Evolutionary conservation across 2,888 invertebrate species (phyloP), one percentile per base, ranked within the genome.

Genomic region (Athrips mouffetella): DNA sequence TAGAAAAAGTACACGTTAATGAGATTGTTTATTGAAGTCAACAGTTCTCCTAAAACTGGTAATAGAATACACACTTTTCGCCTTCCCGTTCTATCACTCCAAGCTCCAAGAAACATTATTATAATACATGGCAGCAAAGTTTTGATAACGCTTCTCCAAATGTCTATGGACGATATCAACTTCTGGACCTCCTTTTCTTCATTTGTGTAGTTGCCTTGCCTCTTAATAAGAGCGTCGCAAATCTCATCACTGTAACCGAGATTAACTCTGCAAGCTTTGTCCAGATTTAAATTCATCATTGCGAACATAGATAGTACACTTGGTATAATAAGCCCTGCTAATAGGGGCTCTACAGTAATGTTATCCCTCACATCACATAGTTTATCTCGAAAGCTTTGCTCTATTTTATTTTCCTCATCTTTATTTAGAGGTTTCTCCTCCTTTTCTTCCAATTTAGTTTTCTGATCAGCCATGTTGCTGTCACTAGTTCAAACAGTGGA

Each of bases 341-440:
- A 71, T 81, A 93, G 88, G 0, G 93, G 94, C 68, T 94, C 94
- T 1, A 94, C 93, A 0, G 93, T 93, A 51, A 93, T 92, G 66
- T 93, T 92, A 2, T 76, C 71, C 59, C 57, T 77, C 10, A 86
- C 70, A 42, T 79, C 67, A 10, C 52, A 55, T 46, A 83, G 52
- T 54, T 82, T 86, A 44, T 84, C 80, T 7, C 54, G 51, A 42
- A 81, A 76, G n/a, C 62, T 74, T 59, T 73, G 80, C 18, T 76
- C 77, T 51, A 77, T 76, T 48, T 71, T 73, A 31, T 66, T 51
- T 29, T 65, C 54, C 3, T 55, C 63, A 52, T 71, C 67, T 52
- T 70, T 70, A 45, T 80, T 81, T 1, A 85, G 55, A 10, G 82
- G 84, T 56, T 82, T 85, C 51, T 85, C 85, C 59, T 86, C 86